phyloP scores from a whole-genome alignment of 2,888 invertebrate species.

The Synanthedon andrenaeformis region DNA sequence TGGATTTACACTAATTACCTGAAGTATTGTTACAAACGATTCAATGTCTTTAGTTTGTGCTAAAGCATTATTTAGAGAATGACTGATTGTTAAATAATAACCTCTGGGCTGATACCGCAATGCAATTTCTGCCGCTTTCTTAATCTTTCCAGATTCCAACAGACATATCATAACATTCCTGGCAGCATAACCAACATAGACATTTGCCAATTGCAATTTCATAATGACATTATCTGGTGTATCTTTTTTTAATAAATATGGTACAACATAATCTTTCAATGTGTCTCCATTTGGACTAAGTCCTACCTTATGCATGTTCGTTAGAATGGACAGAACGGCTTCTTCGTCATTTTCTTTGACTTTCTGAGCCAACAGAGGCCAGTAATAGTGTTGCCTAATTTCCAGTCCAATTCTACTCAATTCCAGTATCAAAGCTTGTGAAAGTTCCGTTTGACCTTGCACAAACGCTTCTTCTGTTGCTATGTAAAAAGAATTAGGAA shows the following conservation, averaged over 20 bases:
- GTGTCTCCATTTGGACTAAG: constrained; percentile 74
- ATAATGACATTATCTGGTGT: constrained; percentile 71
- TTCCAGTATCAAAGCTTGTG: constrained; percentile 73
- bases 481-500: constrained; percentile 70
- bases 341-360: constrained; percentile 70
- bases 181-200: constrained; percentile 66
- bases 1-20: constrained; percentile 35
- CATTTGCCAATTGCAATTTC: constrained; percentile 71
- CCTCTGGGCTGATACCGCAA: constrained; percentile 71
- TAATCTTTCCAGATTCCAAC: constrained; percentile 66
- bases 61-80: constrained; percentile 71
- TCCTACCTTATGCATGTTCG: constrained; percentile 73
- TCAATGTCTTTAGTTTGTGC: constrained; percentile 72
- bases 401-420: constrained; percentile 72
- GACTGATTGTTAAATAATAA: constrained; percentile 59
- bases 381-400: constrained; percentile 85
- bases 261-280: constrained; percentile 81
- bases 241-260: constrained; percentile 71
- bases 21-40: constrained; percentile 73
- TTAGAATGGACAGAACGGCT: constrained; percentile 73
- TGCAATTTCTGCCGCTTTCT: constrained; percentile 75
- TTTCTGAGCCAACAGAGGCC: constrained; percentile 81
- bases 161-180: constrained; percentile 72
- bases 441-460: constrained; percentile 68
- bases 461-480: constrained; percentile 75